Evolutionary conservation across 2,113 vertebrate species (phyloP).

Genomic region (Oenanthe oenanthe): DNA sequence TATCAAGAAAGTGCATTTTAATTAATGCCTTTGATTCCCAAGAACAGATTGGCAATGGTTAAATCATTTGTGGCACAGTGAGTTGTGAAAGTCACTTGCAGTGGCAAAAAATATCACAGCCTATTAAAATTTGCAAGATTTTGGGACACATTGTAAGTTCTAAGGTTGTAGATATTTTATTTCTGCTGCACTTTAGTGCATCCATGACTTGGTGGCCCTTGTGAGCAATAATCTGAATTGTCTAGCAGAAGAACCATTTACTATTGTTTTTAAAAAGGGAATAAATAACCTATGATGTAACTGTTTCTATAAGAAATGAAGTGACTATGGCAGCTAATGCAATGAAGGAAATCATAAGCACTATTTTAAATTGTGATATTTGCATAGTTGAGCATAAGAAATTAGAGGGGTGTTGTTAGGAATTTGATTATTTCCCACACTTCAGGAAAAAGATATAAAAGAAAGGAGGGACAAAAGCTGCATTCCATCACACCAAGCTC

Average conservation of each 20-base stretch:
- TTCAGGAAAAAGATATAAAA: background rate
- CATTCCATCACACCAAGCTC: background rate
- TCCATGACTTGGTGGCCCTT: conserved; percentile 52
- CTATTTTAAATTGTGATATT: background rate
- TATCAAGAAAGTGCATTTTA: background rate
- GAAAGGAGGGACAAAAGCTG: background rate
- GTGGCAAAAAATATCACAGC: conserved; percentile 53
- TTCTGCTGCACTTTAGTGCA: conserved; percentile 48
- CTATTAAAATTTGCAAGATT: conserved; percentile 31
- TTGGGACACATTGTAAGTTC: conserved; percentile 34
- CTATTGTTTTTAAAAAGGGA: conserved; percentile 45
- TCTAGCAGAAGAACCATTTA: conserved; percentile 41
- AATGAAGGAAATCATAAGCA: background rate
- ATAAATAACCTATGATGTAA: conserved; percentile 40
- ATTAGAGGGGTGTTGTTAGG: background rate
- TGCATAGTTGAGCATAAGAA: background rate
- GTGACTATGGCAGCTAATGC: background rate
- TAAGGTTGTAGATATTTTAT: conserved; percentile 23
- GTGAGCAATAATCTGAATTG: conserved; percentile 63
- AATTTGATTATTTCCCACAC: background rate
- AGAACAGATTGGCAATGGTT: background rate
- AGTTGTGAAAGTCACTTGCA: conserved; percentile 68
- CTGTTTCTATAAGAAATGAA: conserved; percentile 33
- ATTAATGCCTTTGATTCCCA: background rate
- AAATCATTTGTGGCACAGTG: conserved; percentile 30